phyloP scores from a whole-genome alignment of 2,888 invertebrate species.

The Gari tellinella region DNA sequence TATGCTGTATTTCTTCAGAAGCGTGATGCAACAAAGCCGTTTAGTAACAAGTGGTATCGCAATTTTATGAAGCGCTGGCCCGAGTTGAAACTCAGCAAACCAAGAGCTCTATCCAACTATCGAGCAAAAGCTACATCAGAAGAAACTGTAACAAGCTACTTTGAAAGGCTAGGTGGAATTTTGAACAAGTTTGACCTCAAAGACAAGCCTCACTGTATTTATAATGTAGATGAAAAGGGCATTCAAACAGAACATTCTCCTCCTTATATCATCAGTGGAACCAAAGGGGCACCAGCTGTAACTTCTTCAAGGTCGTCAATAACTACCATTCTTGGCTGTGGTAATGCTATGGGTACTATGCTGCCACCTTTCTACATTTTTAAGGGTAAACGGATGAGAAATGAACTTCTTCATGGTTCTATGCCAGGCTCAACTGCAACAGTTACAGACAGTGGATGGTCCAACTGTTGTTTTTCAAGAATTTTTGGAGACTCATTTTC shows the following conservation, averaged over 20 bases:
- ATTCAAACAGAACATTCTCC: constrained; percentile 17
- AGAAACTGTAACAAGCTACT: no score
- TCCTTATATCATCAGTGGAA: constrained; percentile 4
- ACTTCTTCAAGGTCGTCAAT: constrained; percentile 13
- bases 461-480: constrained; percentile 13
- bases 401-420: constrained; percentile 8
- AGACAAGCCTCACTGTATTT: constrained; percentile 16
- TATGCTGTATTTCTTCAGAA: constrained; percentile 17
- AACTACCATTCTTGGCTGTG: constrained; percentile 21
- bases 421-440: constrained; percentile 17
- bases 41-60: constrained; percentile 12
- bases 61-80: constrained; percentile 14
- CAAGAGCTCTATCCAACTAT: constrained; percentile 2
- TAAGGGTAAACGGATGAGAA: constrained; percentile 12
- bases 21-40: constrained; percentile 5
- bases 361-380: constrained; percentile 19
- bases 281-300: constrained; percentile 2
- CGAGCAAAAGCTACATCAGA: no score
- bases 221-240: constrained; percentile 29
- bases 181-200: no score
- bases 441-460: constrained; percentile 22
- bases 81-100: constrained; percentile 11
- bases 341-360: constrained; percentile 21
- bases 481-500: constrained; percentile 24
- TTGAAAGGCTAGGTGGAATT: no score